phyloP scores from a whole-genome alignment of 2,797 vertebrate species.

The Enteromius paludinosus region DNA sequence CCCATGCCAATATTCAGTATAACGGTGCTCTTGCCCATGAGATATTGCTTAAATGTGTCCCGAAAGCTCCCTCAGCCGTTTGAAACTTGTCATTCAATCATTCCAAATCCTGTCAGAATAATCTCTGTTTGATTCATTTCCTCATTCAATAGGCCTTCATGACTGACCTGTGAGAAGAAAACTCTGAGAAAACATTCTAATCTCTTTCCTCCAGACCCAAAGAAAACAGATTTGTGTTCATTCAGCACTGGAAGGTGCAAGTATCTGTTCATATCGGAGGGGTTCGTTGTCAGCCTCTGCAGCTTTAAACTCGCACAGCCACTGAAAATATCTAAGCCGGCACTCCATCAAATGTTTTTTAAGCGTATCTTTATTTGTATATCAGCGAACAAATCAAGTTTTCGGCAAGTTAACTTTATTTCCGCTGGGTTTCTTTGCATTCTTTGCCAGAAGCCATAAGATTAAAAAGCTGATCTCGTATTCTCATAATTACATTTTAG shows the following conservation, averaged over 20 bases:
- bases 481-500: slow-evolving; percentile 55
- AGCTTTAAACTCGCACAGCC: slow-evolving; percentile 27
- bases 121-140: slow-evolving; percentile 25
- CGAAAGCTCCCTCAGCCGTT: background rate
- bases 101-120: slow-evolving; percentile 26
- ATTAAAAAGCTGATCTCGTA: slow-evolving; percentile 54
- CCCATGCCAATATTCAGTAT: background rate
- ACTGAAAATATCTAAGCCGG: background rate
- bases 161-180: slow-evolving; percentile 35
- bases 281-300: slow-evolving; percentile 35
- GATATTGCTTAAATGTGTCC: slow-evolving; percentile 1
- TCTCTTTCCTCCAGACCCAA: slow-evolving; percentile 59
- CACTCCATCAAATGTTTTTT: slow-evolving; percentile 23
- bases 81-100: slow-evolving; percentile 25
- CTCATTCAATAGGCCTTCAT: slow-evolving; percentile 19
- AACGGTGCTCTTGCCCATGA: background rate
- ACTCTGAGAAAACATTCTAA: slow-evolving; percentile 50
- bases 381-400: slow-evolving; percentile 15
- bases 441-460: slow-evolving; percentile 50
- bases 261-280: slow-evolving; percentile 53
- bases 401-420: slow-evolving; percentile 40
- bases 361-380: slow-evolving; percentile 10
- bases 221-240: slow-evolving; percentile 55
- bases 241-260: slow-evolving; percentile 36
- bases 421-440: slow-evolving; percentile 36